Evolutionary conservation across 2,797 vertebrate genomes (phyloP).

Genomic region (Loris lydekkerianus): DNA sequence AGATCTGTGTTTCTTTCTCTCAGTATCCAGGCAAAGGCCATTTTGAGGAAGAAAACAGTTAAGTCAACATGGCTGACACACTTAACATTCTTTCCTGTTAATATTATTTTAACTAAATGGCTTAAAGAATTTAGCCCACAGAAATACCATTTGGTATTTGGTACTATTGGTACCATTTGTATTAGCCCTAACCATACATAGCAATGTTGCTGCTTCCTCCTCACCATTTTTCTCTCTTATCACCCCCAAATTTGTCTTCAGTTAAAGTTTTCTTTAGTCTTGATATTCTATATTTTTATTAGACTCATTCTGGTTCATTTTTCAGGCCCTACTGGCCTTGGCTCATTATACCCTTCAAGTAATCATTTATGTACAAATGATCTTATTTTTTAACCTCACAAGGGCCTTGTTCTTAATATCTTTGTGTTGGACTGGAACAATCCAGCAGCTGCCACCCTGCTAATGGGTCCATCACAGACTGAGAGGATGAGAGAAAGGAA

Average conservation of each 20-base stretch:
- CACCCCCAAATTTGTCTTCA: neutral
- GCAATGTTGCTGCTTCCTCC: neutral
- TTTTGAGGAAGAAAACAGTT: neutral
- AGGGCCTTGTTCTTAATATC: neutral
- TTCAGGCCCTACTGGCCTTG: neutral
- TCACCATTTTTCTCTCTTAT: neutral
- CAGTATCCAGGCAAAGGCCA: neutral
- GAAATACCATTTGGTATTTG: slow-evolving; percentile 7
- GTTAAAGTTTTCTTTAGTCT: neutral
- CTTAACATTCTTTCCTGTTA: neutral
- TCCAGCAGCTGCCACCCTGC: neutral
- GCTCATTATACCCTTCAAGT: neutral
- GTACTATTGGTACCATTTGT: neutral
- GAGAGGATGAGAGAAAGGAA: neutral
- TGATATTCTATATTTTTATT: neutral
- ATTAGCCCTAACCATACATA: neutral
- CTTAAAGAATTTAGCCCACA: slow-evolving; percentile 1
- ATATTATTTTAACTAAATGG: neutral
- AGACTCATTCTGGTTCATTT: neutral
- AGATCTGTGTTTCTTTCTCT: neutral
- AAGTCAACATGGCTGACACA: neutral
- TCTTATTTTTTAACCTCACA: slow-evolving; percentile 11
- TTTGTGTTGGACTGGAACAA: neutral
- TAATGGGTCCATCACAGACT: neutral
- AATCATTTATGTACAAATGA: neutral